These are phyloP conservation scores for Indicator maculatus DNA, from an alignment of 2,113 vertebrate species.

Conservation along the genomic window DNA sequence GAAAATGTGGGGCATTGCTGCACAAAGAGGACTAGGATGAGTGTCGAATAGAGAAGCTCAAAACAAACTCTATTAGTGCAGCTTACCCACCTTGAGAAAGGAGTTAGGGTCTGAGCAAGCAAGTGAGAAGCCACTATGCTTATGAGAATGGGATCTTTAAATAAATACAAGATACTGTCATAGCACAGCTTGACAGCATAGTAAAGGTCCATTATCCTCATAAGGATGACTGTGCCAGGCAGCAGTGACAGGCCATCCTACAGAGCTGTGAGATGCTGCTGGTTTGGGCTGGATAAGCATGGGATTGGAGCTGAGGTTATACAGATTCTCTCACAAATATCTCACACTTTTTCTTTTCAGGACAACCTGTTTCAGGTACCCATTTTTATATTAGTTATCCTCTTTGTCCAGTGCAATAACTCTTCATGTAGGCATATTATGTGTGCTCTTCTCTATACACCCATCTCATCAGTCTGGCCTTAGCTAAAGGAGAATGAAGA, in stretches of 20 bases:
- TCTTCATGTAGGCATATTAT: fast-evolving
- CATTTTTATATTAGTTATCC: not conserved
- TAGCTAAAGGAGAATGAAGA: not conserved
- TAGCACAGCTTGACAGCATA: not conserved
- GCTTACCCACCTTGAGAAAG: not conserved
- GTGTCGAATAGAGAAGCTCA: not conserved
- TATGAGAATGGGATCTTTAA: not conserved
- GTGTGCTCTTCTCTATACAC: not conserved
- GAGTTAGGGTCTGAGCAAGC: not conserved
- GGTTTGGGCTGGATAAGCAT: not conserved
- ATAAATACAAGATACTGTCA: not conserved
- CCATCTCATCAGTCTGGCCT: not conserved
- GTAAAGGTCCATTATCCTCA: not conserved
- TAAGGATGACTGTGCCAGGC: no score
- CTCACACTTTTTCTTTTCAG: not conserved
- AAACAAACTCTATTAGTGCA: not conserved
- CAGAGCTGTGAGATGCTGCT: not conserved
- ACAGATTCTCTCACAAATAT: fast-evolving
- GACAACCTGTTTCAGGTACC: fast-evolving
- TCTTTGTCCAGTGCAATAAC: not conserved
- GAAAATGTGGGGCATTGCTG: not conserved
- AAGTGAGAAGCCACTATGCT: not conserved
- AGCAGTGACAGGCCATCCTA: not conserved
- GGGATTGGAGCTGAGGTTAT: not conserved
- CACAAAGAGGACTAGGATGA: not conserved